Evolutionary conservation across 2,113 vertebrate species (phyloP).

Genomic region (Carlito syrichta): DNA sequence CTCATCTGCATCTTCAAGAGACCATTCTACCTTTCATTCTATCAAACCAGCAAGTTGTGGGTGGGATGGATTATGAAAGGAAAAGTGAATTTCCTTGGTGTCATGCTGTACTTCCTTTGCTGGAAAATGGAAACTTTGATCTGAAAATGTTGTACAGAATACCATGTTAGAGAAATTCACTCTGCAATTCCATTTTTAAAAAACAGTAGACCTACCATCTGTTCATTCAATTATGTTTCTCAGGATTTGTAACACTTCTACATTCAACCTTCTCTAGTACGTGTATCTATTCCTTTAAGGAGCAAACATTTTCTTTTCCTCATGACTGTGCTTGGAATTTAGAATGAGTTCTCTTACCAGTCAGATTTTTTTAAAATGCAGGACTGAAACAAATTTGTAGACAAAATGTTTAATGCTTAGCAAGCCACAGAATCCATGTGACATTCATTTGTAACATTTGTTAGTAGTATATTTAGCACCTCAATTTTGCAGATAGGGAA

Average conservation of each 20-base stretch:
- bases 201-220: neutral
- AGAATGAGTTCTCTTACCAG: slow-evolving; percentile 36
- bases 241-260: neutral
- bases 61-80: neutral
- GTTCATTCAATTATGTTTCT: neutral
- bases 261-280: neutral
- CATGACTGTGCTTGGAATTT: slow-evolving; percentile 58
- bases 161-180: neutral
- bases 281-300: slow-evolving; percentile 23
- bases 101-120: neutral
- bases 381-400: slow-evolving; percentile 61
- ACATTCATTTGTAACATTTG: slow-evolving; percentile 69
- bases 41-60: neutral
- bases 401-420: slow-evolving; percentile 46
- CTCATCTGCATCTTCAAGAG: neutral
- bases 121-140: neutral
- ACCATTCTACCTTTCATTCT: neutral
- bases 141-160: neutral
- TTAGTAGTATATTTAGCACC: slow-evolving; percentile 64
- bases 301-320: neutral
- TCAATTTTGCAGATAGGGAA: slow-evolving; percentile 47
- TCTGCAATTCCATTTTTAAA: neutral
- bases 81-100: neutral
- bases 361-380: slow-evolving; percentile 49
- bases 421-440: slow-evolving; percentile 40